phyloP scores from a whole-genome alignment of 1,140 invertebrate genomes.

The Penaeus indicus region DNA sequence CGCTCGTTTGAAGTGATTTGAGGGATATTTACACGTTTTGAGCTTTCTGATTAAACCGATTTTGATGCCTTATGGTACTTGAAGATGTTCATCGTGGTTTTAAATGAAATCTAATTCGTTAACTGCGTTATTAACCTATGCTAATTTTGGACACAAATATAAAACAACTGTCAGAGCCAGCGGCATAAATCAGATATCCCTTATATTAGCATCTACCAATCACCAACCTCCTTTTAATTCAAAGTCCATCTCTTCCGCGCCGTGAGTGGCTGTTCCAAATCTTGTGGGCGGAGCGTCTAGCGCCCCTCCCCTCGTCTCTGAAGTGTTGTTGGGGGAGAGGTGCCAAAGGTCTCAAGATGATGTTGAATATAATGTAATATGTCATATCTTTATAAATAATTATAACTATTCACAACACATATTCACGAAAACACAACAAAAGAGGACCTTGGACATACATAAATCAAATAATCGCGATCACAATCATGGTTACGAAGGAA shows the following conservation, averaged over 20 bases:
- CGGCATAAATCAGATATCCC: constrained; percentile 64
- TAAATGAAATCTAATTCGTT: constrained; percentile 45
- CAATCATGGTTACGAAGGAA: background rate
- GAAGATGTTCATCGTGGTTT: constrained; percentile 29
- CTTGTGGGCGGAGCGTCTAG: constrained; percentile 41
- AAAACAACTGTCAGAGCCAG: constrained; percentile 63
- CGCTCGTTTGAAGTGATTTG: constrained; percentile 38
- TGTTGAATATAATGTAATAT: constrained; percentile 29
- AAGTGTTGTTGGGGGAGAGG: constrained; percentile 52
- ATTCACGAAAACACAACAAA: constrained; percentile 12
- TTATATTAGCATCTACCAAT: constrained; percentile 64
- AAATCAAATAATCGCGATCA: background rate
- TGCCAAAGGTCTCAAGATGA: constrained; percentile 55
- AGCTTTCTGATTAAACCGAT: constrained; percentile 5
- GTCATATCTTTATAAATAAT: constrained; percentile 43
- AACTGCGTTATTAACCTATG: constrained; percentile 62
- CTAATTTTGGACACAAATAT: constrained; percentile 62
- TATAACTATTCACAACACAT: constrained; percentile 37
- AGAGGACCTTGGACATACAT: constrained; percentile 7
- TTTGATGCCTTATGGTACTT: constrained; percentile 10
- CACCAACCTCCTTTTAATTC: constrained; percentile 61
- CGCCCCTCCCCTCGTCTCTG: constrained; percentile 59
- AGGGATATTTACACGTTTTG: constrained; percentile 8
- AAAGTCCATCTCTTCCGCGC: constrained; percentile 57
- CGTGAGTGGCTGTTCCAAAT: constrained; percentile 52